Base-by-base conservation (phyloP, 2,797 vertebrate species). In the Parauchenoglanis ngamensis region DNA sequence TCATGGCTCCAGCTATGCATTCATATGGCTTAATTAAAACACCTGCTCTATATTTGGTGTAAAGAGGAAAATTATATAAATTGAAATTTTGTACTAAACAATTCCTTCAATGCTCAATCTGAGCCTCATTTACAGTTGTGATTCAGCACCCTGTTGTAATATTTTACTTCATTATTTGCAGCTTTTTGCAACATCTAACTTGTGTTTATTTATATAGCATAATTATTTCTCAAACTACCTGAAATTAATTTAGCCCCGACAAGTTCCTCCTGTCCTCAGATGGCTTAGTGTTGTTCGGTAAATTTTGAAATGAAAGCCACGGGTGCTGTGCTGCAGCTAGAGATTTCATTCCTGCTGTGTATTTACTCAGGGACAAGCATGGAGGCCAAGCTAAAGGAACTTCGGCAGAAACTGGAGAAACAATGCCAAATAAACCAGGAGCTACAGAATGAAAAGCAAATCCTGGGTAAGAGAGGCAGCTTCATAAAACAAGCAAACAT, bases 331-430 rank as follows among this genome's bases (percentile, higher is more conserved):
- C 46, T 31, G 85, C 35, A 46, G 6, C 6, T 17, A 19, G 5
- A 52, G 67, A 44, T 63, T 40, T 82, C 17, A 54, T 21, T 70
- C 13, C 68, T 54, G 19, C n/a, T 83, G 28, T 63, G 31, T 52
- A 65, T 83, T 81, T 76, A n/a, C 65, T 76, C 23, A 28, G 28
- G 85, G n/a, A 75, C 44, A 94, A 93, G n/a, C 87, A 97, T 97
- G 97, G 96, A 97, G 90, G 92, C 90, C 40, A 93, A 92, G 88
- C 65, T 97, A 46, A 94, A 95, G 75, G 94, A 96, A 13, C 91
- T 96, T 87, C 94, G 89, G 83, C 93, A 95, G 81, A 95, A 91
- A 93, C 93, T 97, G 82, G 95, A 96, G 89, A 94, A 94, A 67
- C 94, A 93, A 79, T 95, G 94, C 86, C 88, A 94, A 83, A 93